Base-by-base conservation (phyloP, 2,797 vertebrate species). In the Alfaro cultratus region DNA sequence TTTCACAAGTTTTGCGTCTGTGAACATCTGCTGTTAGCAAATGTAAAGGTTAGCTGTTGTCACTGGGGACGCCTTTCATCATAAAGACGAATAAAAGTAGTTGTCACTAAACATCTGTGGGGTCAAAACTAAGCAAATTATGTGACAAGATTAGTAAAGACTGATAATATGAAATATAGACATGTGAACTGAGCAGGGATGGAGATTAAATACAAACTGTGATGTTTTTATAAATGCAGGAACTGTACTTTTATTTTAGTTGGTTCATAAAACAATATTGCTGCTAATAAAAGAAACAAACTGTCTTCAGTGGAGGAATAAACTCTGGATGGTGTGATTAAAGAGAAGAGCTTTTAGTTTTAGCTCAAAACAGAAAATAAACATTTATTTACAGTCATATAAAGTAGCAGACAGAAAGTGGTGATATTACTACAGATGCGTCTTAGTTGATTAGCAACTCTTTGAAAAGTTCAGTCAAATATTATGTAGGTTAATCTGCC, bases 121-220 rank as follows among this genome's bases (percentile, higher is more conserved):
- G 78, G 90, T 89, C 81, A 70, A 75, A 88, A 93, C 89, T 87
- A 89, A 90, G 90, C 82, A 86, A 86, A 88, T 86, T 21, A 81
- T 80, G 81, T 88, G 90, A 90, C 85, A 75, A 91, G 89, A 92
- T 80, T 79, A 90, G 94, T 93, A 83, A 93, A 91, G 82, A 55
- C 47, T 55, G 49, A 57, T 71, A 12, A 47, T 12, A 85, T 94
- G 85, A 94, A 95, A 95, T 90, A 94, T 90, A 90, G 80, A 86
- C 85, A 92, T 88, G 82, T 85, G 91, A 92, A 92, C 60, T 57
- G 67, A 94, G 91, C 74, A 83, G 85, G 88, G 91, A 82, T 85
- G 89, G 77, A 78, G 79, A 73, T 85, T 76, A 1, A 21, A 51
- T 51, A 51, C 7, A 51, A 51, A 51, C 47, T 51, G 47, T 49